Evolutionary conservation across 2,113 vertebrate genomes (phyloP).

Genomic region (Triplophysa tibetana): DNA sequence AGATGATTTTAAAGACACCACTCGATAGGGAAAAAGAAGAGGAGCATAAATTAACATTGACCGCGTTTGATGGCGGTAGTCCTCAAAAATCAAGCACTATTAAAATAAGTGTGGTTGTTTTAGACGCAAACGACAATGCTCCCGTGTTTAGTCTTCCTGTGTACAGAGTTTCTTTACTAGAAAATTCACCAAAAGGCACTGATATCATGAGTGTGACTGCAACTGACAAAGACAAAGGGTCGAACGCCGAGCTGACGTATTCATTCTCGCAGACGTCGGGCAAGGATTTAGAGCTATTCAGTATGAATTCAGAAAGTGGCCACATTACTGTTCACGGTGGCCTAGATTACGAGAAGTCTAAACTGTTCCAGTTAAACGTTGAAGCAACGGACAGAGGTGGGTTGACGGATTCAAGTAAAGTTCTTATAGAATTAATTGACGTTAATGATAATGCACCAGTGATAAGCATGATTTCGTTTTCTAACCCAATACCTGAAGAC

Average conservation of each 20-base stretch:
- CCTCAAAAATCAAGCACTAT: too few species aligned
- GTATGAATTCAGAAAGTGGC: neutral
- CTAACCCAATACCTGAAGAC: slow-evolving; percentile 69
- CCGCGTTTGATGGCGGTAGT: slow-evolving; percentile 27
- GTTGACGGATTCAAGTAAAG: slow-evolving; percentile 7
- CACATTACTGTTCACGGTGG: neutral
- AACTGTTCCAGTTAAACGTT: neutral
- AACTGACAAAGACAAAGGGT: slow-evolving; percentile 27
- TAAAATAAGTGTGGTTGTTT: slow-evolving; percentile 10
- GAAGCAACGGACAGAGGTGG: slow-evolving; percentile 13
- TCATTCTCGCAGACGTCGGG: neutral
- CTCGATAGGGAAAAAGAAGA: slow-evolving; percentile 21
- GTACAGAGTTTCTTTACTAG: slow-evolving; percentile 22
- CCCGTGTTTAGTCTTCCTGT: slow-evolving; percentile 24
- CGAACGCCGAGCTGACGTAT: slow-evolving; percentile 10
- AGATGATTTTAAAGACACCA: slow-evolving; percentile 7
- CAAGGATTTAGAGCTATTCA: slow-evolving; percentile 1
- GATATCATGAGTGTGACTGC: neutral
- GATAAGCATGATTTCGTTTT: slow-evolving; percentile 72
- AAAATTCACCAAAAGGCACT: slow-evolving; percentile 2
- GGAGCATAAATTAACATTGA: slow-evolving; percentile 4
- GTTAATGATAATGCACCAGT: slow-evolving; percentile 74
- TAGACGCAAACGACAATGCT: slow-evolving; percentile 38
- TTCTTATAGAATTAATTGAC: slow-evolving; percentile 59
- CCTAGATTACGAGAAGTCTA: slow-evolving; percentile 16